phyloP scores from a whole-genome alignment of 2,797 vertebrate species.

The Sebastes melanostomus region DNA sequence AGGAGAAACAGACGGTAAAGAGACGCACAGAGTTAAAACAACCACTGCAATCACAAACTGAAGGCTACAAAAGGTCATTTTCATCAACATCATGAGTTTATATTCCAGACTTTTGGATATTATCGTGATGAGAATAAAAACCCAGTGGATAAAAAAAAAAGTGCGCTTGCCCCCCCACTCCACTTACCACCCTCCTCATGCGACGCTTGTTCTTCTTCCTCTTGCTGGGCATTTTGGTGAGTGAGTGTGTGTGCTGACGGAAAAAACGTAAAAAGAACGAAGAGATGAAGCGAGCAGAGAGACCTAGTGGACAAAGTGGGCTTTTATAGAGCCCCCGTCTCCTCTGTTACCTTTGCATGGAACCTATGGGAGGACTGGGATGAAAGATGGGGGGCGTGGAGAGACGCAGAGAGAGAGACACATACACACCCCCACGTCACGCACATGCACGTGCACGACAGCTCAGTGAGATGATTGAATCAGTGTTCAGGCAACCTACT shows the following conservation, averaged over 20 bases:
- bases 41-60: neutral
- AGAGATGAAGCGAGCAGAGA: constrained; percentile 24
- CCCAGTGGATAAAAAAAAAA: neutral
- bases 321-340: constrained; percentile 68
- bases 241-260: neutral
- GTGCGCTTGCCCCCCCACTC: too few relatives aligned
- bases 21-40: neutral
- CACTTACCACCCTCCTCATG: constrained; percentile 79
- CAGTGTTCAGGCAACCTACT: constrained; percentile 10
- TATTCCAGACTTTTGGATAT: neutral
- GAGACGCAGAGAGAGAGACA: neutral
- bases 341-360: constrained; percentile 50
- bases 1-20: neutral
- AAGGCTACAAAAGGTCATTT: neutral
- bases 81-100: neutral
- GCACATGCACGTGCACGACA: constrained; percentile 30
- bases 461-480: constrained; percentile 25
- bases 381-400: constrained; percentile 54
- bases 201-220: constrained; percentile 83
- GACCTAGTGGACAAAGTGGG: constrained; percentile 13
- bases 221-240: constrained; percentile 80
- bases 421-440: neutral
- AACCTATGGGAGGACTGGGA: constrained; percentile 62
- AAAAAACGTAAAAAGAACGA: neutral
- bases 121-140: neutral